Percentiles rank a stretch among this genome's conserved stretches.
These are phyloP conservation scores for Carcharodon carcharias DNA, from an alignment of 2,797 vertebrate genomes.

Conservation along the genomic window DNA sequence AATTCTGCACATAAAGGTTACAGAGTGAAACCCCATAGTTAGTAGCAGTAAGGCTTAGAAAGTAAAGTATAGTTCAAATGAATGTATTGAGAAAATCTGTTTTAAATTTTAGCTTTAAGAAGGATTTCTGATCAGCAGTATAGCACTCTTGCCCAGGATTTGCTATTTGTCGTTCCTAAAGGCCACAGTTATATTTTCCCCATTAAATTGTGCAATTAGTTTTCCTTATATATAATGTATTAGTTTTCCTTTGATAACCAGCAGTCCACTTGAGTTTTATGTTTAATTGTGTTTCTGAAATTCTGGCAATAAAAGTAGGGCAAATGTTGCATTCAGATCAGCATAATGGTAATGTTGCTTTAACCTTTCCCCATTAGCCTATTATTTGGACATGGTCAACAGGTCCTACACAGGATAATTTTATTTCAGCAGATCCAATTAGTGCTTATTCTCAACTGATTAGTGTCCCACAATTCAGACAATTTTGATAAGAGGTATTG, in stretches of 20 bases:
- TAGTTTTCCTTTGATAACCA: background rate
- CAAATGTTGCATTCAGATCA: background rate
- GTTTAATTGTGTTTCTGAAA: slow-evolving; percentile 20
- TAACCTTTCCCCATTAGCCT: background rate
- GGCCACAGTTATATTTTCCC: background rate
- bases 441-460: background rate
- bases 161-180: background rate
- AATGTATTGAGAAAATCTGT: background rate
- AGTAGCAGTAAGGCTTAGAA: background rate
- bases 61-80: background rate
- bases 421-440: background rate
- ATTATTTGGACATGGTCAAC: background rate
- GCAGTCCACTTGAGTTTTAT: background rate
- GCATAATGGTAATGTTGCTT: background rate
- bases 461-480: background rate
- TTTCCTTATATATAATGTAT: background rate
- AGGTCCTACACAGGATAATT: background rate
- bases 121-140: background rate
- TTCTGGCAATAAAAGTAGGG: background rate
- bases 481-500: background rate
- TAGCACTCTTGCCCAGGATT: background rate
- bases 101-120: background rate
- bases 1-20: background rate
- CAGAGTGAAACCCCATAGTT: background rate
- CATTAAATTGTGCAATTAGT: background rate